Conservation (phyloP, 2,888 invertebrate genomes). For the Panzeria rudis region DNA sequence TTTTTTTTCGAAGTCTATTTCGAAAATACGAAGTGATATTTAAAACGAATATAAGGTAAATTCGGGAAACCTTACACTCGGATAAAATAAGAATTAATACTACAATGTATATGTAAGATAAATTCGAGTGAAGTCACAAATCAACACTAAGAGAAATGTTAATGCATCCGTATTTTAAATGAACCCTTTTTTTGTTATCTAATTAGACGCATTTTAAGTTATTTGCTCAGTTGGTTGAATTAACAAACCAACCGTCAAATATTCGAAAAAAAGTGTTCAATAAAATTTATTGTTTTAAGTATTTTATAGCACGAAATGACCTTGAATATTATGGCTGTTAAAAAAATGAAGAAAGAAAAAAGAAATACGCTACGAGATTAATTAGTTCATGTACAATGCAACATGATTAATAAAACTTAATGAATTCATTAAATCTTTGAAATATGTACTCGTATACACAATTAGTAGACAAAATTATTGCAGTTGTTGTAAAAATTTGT, state of each 20-base stretch:
- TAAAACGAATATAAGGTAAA: too few species aligned
- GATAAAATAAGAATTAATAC: too few species aligned
- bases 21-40: too few species aligned
- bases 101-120: too few species aligned
- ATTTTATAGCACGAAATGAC: constrained; percentile 29
- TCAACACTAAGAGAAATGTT: not conserved
- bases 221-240: constrained; percentile 5
- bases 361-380: not conserved
- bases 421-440: constrained; percentile 17
- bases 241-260: not conserved
- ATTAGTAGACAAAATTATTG: not conserved
- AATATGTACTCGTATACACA: too few species aligned
- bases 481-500: not conserved
- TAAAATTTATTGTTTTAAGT: not conserved
- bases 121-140: too few species aligned
- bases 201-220: not conserved
- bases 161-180: not conserved
- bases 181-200: not conserved
- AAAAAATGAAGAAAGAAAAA: not conserved
- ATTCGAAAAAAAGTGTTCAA: not conserved
- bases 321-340: constrained; percentile 40
- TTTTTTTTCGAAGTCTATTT: too few species aligned
- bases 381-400: constrained; percentile 44
- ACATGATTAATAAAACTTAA: constrained; percentile 29
- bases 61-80: too few species aligned